Base-by-base conservation (phyloP, 2,113 vertebrate species). In the Gavialis gangeticus region DNA sequence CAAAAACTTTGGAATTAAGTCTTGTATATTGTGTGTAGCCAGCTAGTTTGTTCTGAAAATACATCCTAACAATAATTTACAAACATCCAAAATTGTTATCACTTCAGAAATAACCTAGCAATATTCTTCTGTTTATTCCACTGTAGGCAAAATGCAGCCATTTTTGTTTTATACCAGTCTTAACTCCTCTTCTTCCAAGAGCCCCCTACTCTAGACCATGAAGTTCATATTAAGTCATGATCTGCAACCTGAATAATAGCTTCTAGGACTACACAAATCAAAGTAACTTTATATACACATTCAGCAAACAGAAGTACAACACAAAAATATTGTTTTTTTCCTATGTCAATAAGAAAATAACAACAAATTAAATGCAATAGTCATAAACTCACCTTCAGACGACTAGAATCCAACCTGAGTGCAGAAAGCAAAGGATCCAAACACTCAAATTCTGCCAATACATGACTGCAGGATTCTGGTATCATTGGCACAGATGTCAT, bases 371-470 rank as follows among this genome's bases (percentile, higher is more conserved):
- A 62, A 25, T 30, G 34, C 1, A 25, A 2, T 4, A 18, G 64
- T 3, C 46, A 71, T 22, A 93, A 95, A 89, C 80, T 97, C 83
- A 99, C 99, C 98, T 99, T 99, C 54, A 99, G 98, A 57, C 99
- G 98, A 96, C 98, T 98, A 3, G 99, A 99, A 96, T 99, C 99
- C 76, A 99, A 96, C 25, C 99, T 98, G n/a, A 99, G 98, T 0
- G 98, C 98, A 93, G 99, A 99, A 34, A 99, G 98, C 85, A 99
- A 97, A 0, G 99, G 99, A 93, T 99, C 98, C 77, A 99, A 98
- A 88, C 98, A 99, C 93, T 99, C 99, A 58, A 99, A 98, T 92
- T 99, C 99, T 18, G 99, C 98, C 96, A 99, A 97, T 6, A 99
- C 98, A 95, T 99, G 98, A 96, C 97, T 99, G 94, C 97, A 97